Evolutionary conservation across 2,113 vertebrate genomes (phyloP).

Genomic region (Progne subis): DNA sequence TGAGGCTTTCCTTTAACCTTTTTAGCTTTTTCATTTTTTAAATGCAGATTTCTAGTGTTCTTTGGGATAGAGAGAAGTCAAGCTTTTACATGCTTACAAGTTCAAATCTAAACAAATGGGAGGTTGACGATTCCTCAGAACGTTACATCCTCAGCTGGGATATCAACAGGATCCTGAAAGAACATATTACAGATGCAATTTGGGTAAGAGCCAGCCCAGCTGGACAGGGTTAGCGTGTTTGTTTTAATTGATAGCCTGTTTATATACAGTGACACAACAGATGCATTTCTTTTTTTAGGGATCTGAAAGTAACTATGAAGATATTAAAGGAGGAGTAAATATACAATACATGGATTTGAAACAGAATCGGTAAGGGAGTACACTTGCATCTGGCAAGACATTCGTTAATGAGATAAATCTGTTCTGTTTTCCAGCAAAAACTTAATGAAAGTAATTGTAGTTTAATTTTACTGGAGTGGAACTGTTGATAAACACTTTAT

Average conservation of each 20-base stretch:
- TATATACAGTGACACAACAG: neutral
- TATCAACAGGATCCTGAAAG: slow-evolving; percentile 78
- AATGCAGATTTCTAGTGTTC: slow-evolving; percentile 84
- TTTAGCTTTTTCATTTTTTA: neutral
- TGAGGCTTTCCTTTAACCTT: neutral
- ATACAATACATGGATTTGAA: slow-evolving; percentile 89
- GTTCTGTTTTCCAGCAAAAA: neutral
- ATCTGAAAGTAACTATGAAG: slow-evolving; percentile 92
- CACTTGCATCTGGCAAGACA: neutral
- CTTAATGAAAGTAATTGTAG: neutral
- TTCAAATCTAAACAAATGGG: slow-evolving; percentile 88
- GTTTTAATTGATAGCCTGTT: neutral
- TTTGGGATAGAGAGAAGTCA: slow-evolving; percentile 81
- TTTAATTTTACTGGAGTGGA: neutral
- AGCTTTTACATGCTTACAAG: slow-evolving; percentile 87
- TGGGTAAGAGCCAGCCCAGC: slow-evolving; percentile 82
- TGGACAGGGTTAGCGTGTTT: neutral
- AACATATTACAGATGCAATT: slow-evolving; percentile 88
- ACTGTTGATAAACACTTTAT: neutral
- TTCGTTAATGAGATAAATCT: neutral
- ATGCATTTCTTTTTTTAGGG: slow-evolving; percentile 76
- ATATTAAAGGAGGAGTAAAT: slow-evolving; percentile 88
- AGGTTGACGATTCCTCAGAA: slow-evolving; percentile 85
- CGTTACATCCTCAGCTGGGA: slow-evolving; percentile 88
- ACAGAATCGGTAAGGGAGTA: slow-evolving; percentile 83